A percentile compares a stretch with the other conserved stretches of the same genome.
These are phyloP conservation scores for Phyllopteryx taeniolatus DNA, from an alignment of 2,113 vertebrate species.

Conservation along the genomic window DNA sequence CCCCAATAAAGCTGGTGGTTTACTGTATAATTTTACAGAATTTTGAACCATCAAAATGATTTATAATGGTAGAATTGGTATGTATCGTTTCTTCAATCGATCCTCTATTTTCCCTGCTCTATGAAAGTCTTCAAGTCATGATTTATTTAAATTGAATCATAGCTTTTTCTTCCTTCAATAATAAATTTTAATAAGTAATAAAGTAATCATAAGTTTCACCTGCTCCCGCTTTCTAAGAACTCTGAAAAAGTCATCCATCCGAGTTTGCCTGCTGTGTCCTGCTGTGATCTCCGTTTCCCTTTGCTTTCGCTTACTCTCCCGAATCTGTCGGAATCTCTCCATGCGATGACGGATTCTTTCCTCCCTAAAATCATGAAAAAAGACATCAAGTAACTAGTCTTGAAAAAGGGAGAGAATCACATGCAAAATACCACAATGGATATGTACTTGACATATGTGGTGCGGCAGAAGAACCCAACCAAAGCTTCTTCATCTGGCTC, in stretches of 20 bases:
- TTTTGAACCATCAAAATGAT: no score
- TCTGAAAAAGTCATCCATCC: constrained; percentile 66
- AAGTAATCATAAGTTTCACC: constrained; percentile 32
- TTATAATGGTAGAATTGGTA: no score
- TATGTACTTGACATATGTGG: constrained; percentile 66
- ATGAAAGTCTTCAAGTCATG: no score
- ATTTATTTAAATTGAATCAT: no score
- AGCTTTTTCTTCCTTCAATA: neutral
- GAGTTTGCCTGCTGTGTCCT: constrained; percentile 52
- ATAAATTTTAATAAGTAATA: neutral
- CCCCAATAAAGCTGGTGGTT: no score
- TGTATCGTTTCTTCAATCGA: no score
- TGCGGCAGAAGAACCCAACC: constrained; percentile 67
- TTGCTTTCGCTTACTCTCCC: constrained; percentile 42
- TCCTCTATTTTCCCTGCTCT: no score
- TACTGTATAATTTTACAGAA: no score
- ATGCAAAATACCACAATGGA: neutral
- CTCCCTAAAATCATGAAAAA: constrained; percentile 49
- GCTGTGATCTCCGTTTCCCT: constrained; percentile 49
- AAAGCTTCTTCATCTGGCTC: constrained; percentile 75
- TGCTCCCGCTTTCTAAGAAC: constrained; percentile 66
- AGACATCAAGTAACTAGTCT: neutral
- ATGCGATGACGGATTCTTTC: constrained; percentile 62
- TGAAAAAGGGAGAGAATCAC: neutral
- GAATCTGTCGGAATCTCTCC: constrained; percentile 58